A percentile compares a stretch with the other conserved stretches of the same genome.
Conservation (phyloP, 2,888 invertebrate genomes). For the Alsophila aescularia region DNA sequence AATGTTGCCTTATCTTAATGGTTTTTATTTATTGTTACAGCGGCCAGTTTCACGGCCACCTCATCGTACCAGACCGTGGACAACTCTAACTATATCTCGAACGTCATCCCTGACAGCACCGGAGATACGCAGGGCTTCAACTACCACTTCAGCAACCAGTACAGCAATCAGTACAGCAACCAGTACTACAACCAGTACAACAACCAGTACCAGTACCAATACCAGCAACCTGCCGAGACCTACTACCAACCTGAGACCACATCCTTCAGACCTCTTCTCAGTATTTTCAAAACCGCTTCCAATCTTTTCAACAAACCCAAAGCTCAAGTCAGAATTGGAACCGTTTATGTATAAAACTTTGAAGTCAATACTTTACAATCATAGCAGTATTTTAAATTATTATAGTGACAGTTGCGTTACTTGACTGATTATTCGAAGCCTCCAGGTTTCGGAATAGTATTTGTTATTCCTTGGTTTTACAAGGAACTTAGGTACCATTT, state of each 20-base stretch:
- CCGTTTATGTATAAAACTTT: conserved; percentile 66
- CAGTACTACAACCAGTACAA: conserved; percentile 68
- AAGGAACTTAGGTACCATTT: conserved; percentile 68
- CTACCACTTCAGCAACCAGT: conserved; percentile 55
- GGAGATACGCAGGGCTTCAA: conserved; percentile 69
- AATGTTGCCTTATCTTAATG: conserved; percentile 33
- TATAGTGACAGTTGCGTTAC: conserved; percentile 74
- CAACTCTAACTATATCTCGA: conserved; percentile 80
- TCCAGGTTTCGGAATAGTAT: conserved; percentile 72
- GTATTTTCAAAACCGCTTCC: conserved; percentile 75
- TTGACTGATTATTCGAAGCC: conserved; percentile 81
- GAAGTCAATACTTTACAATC: conserved; percentile 38
- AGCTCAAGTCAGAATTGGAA: conserved; percentile 73
- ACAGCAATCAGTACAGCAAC: conserved; percentile 65
- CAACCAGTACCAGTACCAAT: conserved; percentile 65
- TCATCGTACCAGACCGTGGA: conserved; percentile 71
- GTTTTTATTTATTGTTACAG: conserved; percentile 58
- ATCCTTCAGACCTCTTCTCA: conserved; percentile 76
- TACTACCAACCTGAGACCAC: conserved; percentile 65
- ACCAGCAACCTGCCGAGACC: conserved; percentile 56
- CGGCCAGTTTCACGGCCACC: conserved; percentile 70
- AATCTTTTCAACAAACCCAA: conserved; percentile 74
- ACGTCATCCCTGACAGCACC: conserved; percentile 82
- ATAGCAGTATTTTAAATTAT: conserved; percentile 77
- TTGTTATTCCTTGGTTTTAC: conserved; percentile 83